Evolutionary conservation across 2,113 vertebrate genomes (phyloP).

Genomic region (Amphilophus citrinellus): DNA sequence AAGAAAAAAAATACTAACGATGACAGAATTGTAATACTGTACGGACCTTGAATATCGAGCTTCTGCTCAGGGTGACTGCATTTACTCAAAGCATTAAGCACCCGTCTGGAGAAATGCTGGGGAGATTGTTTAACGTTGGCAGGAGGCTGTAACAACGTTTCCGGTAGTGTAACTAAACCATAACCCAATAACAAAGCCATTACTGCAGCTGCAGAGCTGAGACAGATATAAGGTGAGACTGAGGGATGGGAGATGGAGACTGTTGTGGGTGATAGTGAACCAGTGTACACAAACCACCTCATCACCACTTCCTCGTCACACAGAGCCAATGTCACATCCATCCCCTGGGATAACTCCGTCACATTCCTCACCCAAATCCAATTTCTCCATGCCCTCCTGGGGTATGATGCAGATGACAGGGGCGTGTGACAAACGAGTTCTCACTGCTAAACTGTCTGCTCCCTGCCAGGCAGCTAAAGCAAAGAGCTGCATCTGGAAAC

Average conservation of each 20-base stretch:
- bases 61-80: slow-evolving; percentile 58
- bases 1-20: slow-evolving; percentile 24
- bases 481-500: slow-evolving; percentile 62
- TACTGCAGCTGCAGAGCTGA: slow-evolving; percentile 61
- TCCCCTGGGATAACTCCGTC: slow-evolving; percentile 70
- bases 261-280: slow-evolving; percentile 48
- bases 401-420: slow-evolving; percentile 71
- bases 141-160: slow-evolving; percentile 70
- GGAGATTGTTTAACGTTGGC: slow-evolving; percentile 63
- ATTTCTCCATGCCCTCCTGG: slow-evolving; percentile 74
- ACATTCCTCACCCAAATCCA: slow-evolving; percentile 80
- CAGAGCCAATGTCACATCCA: slow-evolving; percentile 71
- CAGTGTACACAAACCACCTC: slow-evolving; percentile 69
- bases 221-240: slow-evolving; percentile 53
- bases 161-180: slow-evolving; percentile 68
- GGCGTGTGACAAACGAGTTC: slow-evolving; percentile 73
- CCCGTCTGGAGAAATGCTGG: slow-evolving; percentile 58
- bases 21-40: slow-evolving; percentile 33
- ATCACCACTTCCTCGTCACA: slow-evolving; percentile 71
- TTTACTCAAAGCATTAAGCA: slow-evolving; percentile 69
- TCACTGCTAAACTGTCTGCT: slow-evolving; percentile 67
- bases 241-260: slow-evolving; percentile 45
- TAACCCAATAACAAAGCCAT: slow-evolving; percentile 76
- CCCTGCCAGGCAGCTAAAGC: slow-evolving; percentile 66
- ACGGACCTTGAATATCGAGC: slow-evolving; percentile 63